Base-by-base conservation (phyloP, 1,140 invertebrate genomes). In the Drosophila nebulosa region DNA sequence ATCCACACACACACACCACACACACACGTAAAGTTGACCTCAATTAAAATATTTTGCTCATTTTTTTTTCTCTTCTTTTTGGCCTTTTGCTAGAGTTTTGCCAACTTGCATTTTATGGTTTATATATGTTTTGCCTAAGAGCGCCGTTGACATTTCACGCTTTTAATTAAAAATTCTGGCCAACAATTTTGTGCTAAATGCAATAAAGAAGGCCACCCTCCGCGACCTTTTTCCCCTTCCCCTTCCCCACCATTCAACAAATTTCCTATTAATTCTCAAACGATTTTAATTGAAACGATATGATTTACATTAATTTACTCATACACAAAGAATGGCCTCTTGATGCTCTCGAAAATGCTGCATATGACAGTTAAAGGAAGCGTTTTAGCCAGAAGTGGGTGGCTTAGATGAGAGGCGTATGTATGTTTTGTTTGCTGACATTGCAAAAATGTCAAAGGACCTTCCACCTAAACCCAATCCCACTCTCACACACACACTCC, bases 31-130 rank as follows among this genome's bases (percentile, higher is more conserved):
- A 64, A 65, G 73, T 80, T 81, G 78, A 77, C 78, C 78, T 81
- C 74, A 81, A 81, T 81, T 74, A 81, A 77, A 77, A 81, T 69
- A 77, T 81, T 76, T 80, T 76, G 46, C 32, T 30, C 27, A 51
- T 56, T 42, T 10, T 57, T 64, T 73, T 66, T 58, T 70, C 30
- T 7, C 6, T 39, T n/a, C 16, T 14, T 42, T 42, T 42, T 16
- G 2, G 16, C 39, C 21, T 46, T 46, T 18, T 46, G 39, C 61
- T 32, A 74, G 50, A 69, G 69, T 73, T 75, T 73, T 69, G 70
- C 74, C 51, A 76, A 76, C 64, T 69, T 64, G 64, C 69, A 73
- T 57, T 76, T 64, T 56, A 58, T 60, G 36, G 50, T 39, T 18
- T 24, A 60, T 27, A 64, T 46, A 32, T 14, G 26, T 10, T 65